Base-by-base conservation (phyloP, 2,888 invertebrate species). In the Ophion obscuratus region DNA sequence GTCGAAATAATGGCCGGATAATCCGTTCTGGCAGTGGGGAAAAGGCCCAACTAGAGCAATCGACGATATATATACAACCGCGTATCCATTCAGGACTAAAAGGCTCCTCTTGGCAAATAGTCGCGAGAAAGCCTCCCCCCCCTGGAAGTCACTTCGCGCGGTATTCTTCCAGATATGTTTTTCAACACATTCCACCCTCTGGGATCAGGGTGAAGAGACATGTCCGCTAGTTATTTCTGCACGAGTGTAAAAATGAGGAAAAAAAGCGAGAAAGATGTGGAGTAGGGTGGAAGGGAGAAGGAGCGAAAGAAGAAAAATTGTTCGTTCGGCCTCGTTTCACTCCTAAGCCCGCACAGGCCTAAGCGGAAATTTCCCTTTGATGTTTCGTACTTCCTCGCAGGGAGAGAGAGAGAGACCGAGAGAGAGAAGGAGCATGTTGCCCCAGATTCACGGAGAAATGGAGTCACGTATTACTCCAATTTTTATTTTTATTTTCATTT, bases 1-100 rank as follows among this genome's bases (percentile, higher is more conserved):
- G 73, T 86, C 86, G 87, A 88, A 91, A 91, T 90, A 91, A 91
- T 91, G 90, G 91, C 89, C 75, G 89, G 90, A 89, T 90, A 91
- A 91, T 91, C 91, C 90, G 86, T 89, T 89, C 88, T 87, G 86
- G 85, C 88, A 79, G 80, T 87, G 66, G 66, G 62, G 31, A 61
- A 71, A 61, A 76, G 80, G 53, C 31, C 40, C 40, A 53, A 59
- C 66, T 20, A 40, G 57, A 75, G 68, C 57, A 44, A 73, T 27
- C 59, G 47, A 40, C 74, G 36, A 74, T 47, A 61, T 81, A 81
- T 81, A 81, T 76, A 77, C n/a, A 66, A 24, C 64, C n/a, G 86
- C 79, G 86, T 87, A 70, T 83, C 80, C 74, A 74, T 81, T 75
- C 75, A 53, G 87, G 88, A 88, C 88, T 91, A 89, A 90, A 90